Evolutionary conservation across 92 coral and sea anemone genomes (phyloP).

Genomic region (Phymanthus crucifer): DNA sequence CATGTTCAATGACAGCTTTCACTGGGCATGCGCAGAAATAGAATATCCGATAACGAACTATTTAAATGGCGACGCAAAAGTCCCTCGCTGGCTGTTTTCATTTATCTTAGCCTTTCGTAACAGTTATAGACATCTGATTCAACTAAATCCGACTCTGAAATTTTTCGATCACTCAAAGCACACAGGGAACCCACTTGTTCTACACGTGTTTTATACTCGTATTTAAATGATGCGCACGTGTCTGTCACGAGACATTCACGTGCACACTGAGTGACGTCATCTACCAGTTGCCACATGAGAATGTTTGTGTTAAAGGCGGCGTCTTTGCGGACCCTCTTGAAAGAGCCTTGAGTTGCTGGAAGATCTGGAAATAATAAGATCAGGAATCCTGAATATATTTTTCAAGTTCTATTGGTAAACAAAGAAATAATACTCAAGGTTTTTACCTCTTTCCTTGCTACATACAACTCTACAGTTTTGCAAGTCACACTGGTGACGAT

Average conservation of each 20-base stretch:
- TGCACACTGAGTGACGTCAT: conserved; percentile 64
- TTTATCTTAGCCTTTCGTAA: conserved; percentile 47
- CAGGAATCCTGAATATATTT: not conserved
- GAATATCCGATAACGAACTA: no score
- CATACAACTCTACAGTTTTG: conserved; percentile 46
- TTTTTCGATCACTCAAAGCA: conserved; percentile 51
- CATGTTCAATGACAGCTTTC: no score
- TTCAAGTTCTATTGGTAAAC: not conserved
- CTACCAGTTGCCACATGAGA: conserved; percentile 51
- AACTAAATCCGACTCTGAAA: conserved; percentile 11
- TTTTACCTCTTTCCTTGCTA: conserved; percentile 52
- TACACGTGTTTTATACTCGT: conserved; percentile 37
- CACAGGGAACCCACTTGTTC: conserved; percentile 43
- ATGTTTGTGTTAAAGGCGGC: conserved; percentile 37
- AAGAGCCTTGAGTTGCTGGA: conserved; percentile 39
- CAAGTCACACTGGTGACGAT: conserved; percentile 37
- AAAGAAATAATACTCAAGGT: not conserved
- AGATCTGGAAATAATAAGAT: conserved; percentile 27
- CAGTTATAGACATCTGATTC: conserved; percentile 43
- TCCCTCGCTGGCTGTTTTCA: not conserved
- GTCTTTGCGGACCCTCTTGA: conserved; percentile 35
- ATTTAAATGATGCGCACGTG: conserved; percentile 63
- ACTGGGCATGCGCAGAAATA: no score
- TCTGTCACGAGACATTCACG: conserved; percentile 66
- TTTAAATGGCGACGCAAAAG: no score